These are phyloP conservation scores for Coregonus sp. DNA, from an alignment of 2,797 vertebrate species.

Conservation along the genomic window DNA sequence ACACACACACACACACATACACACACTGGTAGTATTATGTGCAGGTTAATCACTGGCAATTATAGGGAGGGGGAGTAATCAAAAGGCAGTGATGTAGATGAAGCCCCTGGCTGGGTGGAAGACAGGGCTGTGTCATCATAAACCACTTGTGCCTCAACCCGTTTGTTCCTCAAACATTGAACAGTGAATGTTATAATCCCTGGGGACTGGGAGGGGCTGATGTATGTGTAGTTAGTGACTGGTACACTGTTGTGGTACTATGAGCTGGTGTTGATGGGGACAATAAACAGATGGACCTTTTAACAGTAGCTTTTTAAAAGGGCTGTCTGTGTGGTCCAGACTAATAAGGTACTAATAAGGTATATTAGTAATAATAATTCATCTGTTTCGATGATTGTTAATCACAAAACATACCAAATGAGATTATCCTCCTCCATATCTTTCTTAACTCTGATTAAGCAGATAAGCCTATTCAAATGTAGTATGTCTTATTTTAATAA, in stretches of 20 bases:
- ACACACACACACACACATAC: constrained; percentile 1
- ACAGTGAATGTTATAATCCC: constrained; percentile 24
- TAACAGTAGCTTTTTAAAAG: not conserved
- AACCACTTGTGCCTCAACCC: constrained; percentile 32
- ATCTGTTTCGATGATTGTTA: not conserved
- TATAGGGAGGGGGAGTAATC: constrained; percentile 72
- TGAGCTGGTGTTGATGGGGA: constrained; percentile 50
- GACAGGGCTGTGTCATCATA: constrained; percentile 41
- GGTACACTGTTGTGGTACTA: constrained; percentile 14
- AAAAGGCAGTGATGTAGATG: constrained; percentile 59
- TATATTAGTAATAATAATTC: not conserved
- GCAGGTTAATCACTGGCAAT: constrained; percentile 74
- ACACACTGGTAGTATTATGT: constrained; percentile 53
- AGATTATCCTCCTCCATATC: not conserved
- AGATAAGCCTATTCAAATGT: not conserved
- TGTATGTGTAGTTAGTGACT: not conserved
- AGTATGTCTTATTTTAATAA: not conserved
- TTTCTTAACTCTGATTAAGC: not conserved
- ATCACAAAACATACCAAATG: not conserved
- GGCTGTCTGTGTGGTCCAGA: not conserved
- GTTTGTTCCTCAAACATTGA: constrained; percentile 32
- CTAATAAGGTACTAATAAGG: not conserved
- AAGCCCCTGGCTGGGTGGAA: constrained; percentile 45
- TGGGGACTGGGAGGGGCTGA: not conserved
- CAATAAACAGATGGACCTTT: not conserved